phyloP scores from a whole-genome alignment of 1,140 invertebrate genomes.

The Chymomyza costata region DNA sequence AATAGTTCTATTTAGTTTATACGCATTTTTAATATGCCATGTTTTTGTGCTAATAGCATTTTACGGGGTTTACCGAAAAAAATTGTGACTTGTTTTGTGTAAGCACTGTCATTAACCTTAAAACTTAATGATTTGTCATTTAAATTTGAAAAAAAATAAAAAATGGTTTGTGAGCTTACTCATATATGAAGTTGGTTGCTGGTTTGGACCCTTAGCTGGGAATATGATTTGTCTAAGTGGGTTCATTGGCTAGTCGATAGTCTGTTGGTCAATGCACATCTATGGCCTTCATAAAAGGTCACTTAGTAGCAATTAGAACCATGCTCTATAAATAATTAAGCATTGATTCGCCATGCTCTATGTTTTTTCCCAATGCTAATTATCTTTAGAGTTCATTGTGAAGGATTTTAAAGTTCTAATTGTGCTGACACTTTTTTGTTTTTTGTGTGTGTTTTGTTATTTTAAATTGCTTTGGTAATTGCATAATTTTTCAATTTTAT shows the following conservation, averaged over 20 bases:
- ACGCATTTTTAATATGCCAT: conserved; percentile 9
- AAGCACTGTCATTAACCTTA: conserved; percentile 64
- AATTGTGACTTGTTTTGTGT: conserved; percentile 8
- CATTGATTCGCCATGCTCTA: no score
- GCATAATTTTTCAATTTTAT: no score
- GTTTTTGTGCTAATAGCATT: conserved; percentile 5
- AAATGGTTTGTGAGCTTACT: no score
- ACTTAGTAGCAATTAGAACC: conserved; percentile 34
- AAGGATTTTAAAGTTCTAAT: no score
- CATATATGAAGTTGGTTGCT: no score
- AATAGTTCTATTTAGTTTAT: conserved; percentile 21
- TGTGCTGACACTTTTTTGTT: no score
- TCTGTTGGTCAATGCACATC: conserved; percentile 56
- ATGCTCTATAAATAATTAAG: conserved; percentile 36
- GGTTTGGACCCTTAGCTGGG: conserved; percentile 15
- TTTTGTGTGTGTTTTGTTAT: no score
- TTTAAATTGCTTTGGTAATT: no score
- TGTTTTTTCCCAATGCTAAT: conserved; percentile 25
- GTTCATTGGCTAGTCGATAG: conserved; percentile 42
- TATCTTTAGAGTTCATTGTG: conserved; percentile 52
- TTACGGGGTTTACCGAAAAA: conserved; percentile 27
- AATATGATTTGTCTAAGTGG: conserved; percentile 34
- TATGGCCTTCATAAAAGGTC: conserved; percentile 62
- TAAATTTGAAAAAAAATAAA: conserved; percentile 25
- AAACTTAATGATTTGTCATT: conserved; percentile 36